These are phyloP conservation scores for Pocillopora grandis DNA, from an alignment of 92 coral and sea anemone species.

Conservation along the genomic window DNA sequence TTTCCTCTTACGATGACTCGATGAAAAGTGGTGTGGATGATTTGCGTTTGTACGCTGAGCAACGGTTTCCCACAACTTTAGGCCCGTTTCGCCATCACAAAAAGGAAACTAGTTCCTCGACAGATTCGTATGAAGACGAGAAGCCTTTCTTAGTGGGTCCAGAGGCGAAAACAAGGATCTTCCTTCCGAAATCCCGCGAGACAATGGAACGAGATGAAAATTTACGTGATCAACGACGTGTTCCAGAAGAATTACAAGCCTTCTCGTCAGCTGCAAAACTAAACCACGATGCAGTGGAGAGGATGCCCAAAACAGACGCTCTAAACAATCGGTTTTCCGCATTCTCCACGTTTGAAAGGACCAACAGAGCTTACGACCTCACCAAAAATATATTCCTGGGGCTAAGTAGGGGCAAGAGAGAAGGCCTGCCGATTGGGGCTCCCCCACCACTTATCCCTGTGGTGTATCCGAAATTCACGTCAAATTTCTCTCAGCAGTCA, in stretches of 20 bases:
- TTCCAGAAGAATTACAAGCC: neutral
- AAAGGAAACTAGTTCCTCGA: slow-evolving; percentile 20
- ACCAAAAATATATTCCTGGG: neutral
- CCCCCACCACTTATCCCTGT: slow-evolving; percentile 47
- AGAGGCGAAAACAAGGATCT: slow-evolving; percentile 42
- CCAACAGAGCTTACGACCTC: slow-evolving; percentile 15
- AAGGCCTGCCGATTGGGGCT: slow-evolving; percentile 19
- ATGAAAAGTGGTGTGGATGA: slow-evolving; percentile 18
- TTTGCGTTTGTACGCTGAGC: neutral
- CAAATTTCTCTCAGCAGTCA: neutral
- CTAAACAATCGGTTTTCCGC: slow-evolving; percentile 19
- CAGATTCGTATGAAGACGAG: slow-evolving; percentile 2
- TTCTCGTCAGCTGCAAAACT: neutral
- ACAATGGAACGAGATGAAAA: slow-evolving; percentile 7
- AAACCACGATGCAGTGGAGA: neutral
- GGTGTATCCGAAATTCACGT: slow-evolving; percentile 10
- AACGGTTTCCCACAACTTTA: slow-evolving; percentile 1
- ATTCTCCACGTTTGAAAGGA: slow-evolving; percentile 21
- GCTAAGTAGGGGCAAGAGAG: slow-evolving; percentile 2
- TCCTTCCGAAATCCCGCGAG: slow-evolving; percentile 30
- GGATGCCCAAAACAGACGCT: neutral
- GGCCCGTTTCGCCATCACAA: slow-evolving; percentile 34
- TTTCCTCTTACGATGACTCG: neutral
- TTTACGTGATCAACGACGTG: slow-evolving; percentile 4
- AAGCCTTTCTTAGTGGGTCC: slow-evolving; percentile 1